phyloP scores from a whole-genome alignment of 2,888 invertebrate species.

The Liodrosophila aerea region DNA sequence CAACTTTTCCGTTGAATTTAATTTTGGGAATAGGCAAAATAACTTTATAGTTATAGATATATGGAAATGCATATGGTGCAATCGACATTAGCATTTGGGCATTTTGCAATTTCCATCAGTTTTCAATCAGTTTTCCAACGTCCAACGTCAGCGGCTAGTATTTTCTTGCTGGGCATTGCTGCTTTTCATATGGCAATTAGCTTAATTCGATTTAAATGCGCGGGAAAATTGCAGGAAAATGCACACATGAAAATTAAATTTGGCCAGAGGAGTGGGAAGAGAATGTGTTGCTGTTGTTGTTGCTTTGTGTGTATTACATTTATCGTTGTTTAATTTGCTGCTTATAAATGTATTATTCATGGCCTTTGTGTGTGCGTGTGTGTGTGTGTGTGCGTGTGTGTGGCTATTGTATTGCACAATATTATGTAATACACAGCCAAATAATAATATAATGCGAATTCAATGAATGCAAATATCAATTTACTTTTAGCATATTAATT shows the following conservation, averaged over 20 bases:
- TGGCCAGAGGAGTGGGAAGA: slow-evolving; percentile 14
- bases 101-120: slow-evolving; percentile 44
- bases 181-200: slow-evolving; percentile 65
- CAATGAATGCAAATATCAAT: slow-evolving; percentile 69
- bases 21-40: slow-evolving; percentile 14
- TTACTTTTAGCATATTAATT: slow-evolving; percentile 76
- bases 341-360: slow-evolving; percentile 44
- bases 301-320: slow-evolving; percentile 13
- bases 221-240: slow-evolving; percentile 18
- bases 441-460: slow-evolving; percentile 46
- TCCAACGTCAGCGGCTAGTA: slow-evolving; percentile 19
- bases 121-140: slow-evolving; percentile 54
- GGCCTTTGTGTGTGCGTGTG: slow-evolving; percentile 34
- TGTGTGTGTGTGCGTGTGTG: not conserved
- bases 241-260: slow-evolving; percentile 41
- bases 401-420: slow-evolving; percentile 34
- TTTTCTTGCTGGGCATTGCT: slow-evolving; percentile 11
- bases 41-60: not conserved
- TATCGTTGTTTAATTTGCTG: slow-evolving; percentile 31
- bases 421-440: slow-evolving; percentile 48
- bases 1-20: no score
- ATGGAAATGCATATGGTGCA: slow-evolving; percentile 3
- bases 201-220: slow-evolving; percentile 72
- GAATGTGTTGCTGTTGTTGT: slow-evolving; percentile 1
- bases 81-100: slow-evolving; percentile 24